A percentile compares a stretch with the other conserved stretches of the same genome.
Conservation (phyloP, 2,888 invertebrate genomes). For the Kryphioiulus occultus region DNA sequence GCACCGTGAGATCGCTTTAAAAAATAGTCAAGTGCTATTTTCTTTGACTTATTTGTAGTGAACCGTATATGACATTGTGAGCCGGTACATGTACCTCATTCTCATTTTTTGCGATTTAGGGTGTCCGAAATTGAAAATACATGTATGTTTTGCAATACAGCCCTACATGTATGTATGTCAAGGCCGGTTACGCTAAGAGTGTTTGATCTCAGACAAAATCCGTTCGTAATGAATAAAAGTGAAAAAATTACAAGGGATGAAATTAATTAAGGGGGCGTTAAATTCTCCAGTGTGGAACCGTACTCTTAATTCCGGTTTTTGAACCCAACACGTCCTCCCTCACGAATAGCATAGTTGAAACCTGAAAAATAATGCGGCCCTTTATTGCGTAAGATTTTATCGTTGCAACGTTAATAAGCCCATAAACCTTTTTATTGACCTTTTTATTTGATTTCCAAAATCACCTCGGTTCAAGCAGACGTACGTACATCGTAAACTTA, state of each 20-base stretch:
- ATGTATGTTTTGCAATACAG: too few species aligned
- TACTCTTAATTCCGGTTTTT: not conserved
- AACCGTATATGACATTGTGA: too few species aligned
- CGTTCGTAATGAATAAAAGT: not conserved
- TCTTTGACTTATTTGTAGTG: too few species aligned
- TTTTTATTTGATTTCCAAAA: constrained; percentile 5
- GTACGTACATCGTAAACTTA: not conserved
- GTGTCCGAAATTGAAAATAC: too few species aligned
- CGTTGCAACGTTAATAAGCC: not conserved
- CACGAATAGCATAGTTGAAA: not conserved
- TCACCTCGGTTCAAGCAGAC: not conserved
- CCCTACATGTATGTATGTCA: not conserved
- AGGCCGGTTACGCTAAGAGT: not conserved
- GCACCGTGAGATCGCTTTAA: not conserved
- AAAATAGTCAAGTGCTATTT: too few species aligned
- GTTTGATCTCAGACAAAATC: not conserved
- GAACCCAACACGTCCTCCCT: not conserved
- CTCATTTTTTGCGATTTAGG: not conserved
- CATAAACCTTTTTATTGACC: not conserved
- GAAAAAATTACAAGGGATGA: not conserved
- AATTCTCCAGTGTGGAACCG: not conserved
- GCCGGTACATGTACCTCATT: too few species aligned
- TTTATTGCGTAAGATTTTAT: not conserved
- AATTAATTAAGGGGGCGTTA: not conserved
- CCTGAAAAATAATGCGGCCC: not conserved